Conservation (phyloP, 2,113 vertebrate species). For the Balaeniceps rex region DNA sequence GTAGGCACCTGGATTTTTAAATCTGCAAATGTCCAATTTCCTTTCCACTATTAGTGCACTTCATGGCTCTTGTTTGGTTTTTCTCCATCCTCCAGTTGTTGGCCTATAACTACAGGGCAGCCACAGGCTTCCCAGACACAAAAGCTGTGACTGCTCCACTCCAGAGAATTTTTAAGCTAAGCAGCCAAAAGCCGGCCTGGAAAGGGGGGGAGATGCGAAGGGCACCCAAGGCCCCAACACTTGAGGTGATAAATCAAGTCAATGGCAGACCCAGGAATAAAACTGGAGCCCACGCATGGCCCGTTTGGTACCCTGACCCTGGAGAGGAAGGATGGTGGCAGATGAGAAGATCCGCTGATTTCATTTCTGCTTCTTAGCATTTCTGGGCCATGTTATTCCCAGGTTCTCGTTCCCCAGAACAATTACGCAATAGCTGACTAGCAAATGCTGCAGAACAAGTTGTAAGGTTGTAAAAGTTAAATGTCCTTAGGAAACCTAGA, state of each 20-base stretch:
- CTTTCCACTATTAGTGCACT: background rate
- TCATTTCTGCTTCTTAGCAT: slow-evolving; percentile 48
- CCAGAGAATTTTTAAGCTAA: background rate
- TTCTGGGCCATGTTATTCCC: slow-evolving; percentile 55
- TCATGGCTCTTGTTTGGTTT: background rate
- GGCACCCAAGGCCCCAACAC: background rate
- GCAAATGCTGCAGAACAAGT: slow-evolving; percentile 35
- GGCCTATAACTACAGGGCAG: background rate
- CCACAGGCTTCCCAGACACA: background rate
- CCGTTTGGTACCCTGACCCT: background rate
- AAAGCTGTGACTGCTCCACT: background rate
- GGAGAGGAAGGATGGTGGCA: background rate
- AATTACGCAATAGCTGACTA: slow-evolving; percentile 39
- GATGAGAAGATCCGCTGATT: background rate
- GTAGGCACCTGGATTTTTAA: slow-evolving; percentile 1
- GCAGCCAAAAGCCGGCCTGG: background rate
- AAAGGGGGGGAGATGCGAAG: background rate
- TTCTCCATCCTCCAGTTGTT: background rate
- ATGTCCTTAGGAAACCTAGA: slow-evolving; percentile 53
- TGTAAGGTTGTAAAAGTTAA: slow-evolving; percentile 56
- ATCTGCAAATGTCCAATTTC: background rate
- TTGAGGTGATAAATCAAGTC: background rate
- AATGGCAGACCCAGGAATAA: background rate
- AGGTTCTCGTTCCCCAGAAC: slow-evolving; percentile 40
- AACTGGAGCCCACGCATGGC: background rate